These are phyloP conservation scores for Eumeta japonica DNA, from an alignment of 1,140 invertebrate species.

Conservation along the genomic window DNA sequence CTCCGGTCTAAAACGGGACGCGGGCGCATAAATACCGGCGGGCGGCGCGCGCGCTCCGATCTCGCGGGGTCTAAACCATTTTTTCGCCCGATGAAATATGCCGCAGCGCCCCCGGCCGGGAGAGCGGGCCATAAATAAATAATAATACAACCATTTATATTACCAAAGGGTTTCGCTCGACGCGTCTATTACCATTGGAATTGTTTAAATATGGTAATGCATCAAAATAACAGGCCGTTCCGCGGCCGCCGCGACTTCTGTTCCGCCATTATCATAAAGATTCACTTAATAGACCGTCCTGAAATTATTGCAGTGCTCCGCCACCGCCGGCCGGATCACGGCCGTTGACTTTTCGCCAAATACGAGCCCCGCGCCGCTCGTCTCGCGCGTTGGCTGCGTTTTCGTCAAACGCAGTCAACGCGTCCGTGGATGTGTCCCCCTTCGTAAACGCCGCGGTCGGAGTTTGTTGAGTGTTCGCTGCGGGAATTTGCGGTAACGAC, in stretches of 20 bases:
- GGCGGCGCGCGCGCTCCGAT: slow-evolving; percentile 44
- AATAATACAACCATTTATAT: slow-evolving; percentile 57
- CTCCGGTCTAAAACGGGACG: too few relatives aligned
- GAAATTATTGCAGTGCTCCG: slow-evolving; percentile 47
- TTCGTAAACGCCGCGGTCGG: too few relatives aligned
- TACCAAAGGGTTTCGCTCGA: slow-evolving; percentile 54
- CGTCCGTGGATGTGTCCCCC: too few relatives aligned
- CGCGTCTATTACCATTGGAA: slow-evolving; percentile 56
- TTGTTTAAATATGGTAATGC: slow-evolving; percentile 58
- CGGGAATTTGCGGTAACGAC: too few relatives aligned
- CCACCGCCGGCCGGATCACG: slow-evolving; percentile 34
- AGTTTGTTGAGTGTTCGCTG: too few relatives aligned
- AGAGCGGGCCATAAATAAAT: slow-evolving; percentile 57
- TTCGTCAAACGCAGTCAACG: too few relatives aligned
- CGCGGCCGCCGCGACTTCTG: slow-evolving; percentile 48
- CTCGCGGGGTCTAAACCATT: slow-evolving; percentile 39
- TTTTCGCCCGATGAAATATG: slow-evolving; percentile 55
- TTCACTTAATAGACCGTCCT: slow-evolving; percentile 54
- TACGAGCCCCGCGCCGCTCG: too few relatives aligned
- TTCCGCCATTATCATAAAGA: slow-evolving; percentile 52
- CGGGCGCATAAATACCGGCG: too few relatives aligned
- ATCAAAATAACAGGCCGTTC: slow-evolving; percentile 51
- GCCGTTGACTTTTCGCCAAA: slow-evolving; percentile 29
- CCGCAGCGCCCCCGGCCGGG: slow-evolving; percentile 42
- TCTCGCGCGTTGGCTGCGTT: too few relatives aligned